Conservation (phyloP, 2,113 vertebrate species). For the Actenoides lindsayi region DNA sequence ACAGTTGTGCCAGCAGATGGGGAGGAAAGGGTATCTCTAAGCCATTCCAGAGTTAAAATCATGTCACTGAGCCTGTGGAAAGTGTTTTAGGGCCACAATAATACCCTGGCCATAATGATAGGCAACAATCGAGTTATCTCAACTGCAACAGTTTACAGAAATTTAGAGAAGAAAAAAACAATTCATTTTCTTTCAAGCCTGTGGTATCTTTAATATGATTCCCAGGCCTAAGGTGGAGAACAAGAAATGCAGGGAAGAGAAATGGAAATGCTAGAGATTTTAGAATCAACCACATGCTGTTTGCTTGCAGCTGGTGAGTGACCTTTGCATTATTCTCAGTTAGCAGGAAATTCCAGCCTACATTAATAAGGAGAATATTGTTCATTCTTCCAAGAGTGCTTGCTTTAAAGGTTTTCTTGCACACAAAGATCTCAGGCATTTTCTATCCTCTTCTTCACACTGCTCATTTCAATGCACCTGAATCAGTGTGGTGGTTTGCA, state of each 20-base stretch:
- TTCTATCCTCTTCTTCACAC: not conserved
- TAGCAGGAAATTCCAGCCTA: constrained; percentile 10
- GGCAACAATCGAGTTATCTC: not conserved
- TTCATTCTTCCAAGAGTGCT: not conserved
- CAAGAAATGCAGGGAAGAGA: not conserved
- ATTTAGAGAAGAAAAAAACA: not conserved
- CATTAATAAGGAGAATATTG: constrained; percentile 34
- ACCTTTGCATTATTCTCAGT: constrained; percentile 34
- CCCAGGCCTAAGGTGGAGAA: not conserved
- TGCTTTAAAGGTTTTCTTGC: not conserved
- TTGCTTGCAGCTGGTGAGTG: constrained; percentile 11
- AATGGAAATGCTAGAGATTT: constrained; percentile 24
- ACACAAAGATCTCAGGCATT: not conserved
- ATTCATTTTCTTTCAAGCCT: not conserved
- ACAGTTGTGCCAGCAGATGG: not conserved
- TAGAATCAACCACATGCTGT: constrained; percentile 20
- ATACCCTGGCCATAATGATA: not conserved
- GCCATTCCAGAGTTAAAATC: not conserved
- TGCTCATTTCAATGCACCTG: not conserved
- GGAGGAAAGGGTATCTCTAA: not conserved
- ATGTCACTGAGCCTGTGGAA: not conserved
- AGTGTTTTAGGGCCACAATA: not conserved
- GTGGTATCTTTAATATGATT: not conserved
- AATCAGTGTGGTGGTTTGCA: not conserved
- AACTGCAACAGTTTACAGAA: not conserved